Evolutionary conservation across 1,140 invertebrate species (phyloP).

Genomic region (Eubasilissa regina): DNA sequence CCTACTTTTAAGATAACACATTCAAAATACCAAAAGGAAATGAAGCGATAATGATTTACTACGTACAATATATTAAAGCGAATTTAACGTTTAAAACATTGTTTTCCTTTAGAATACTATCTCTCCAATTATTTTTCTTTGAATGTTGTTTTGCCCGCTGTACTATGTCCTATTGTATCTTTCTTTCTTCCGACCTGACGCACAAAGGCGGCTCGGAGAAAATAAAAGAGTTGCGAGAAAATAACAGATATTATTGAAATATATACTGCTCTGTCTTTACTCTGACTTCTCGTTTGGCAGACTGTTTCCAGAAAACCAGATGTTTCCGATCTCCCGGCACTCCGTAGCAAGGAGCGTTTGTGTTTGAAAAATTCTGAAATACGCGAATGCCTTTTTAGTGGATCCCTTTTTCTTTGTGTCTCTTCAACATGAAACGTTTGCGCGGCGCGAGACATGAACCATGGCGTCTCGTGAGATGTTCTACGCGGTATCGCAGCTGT

Average conservation of each 20-base stretch:
- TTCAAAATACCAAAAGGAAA: too few relatives aligned
- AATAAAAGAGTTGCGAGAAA: background rate
- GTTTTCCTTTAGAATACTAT: background rate
- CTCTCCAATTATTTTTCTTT: background rate
- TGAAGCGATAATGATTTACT: too few relatives aligned
- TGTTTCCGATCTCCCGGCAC: background rate
- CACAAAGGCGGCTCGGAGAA: background rate
- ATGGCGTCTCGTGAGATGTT: too few relatives aligned
- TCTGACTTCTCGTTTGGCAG: background rate
- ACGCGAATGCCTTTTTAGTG: too few relatives aligned
- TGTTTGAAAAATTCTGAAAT: too few relatives aligned
- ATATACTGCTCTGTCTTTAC: background rate
- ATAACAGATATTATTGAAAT: background rate
- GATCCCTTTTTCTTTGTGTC: too few relatives aligned
- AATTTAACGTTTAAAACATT: too few relatives aligned
- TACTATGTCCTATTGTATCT: background rate
- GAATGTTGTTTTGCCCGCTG: slow-evolving; percentile 1
- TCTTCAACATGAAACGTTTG: too few relatives aligned
- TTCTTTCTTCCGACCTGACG: background rate
- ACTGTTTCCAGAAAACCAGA: background rate
- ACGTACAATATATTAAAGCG: too few relatives aligned
- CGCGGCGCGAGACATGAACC: too few relatives aligned
- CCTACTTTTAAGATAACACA: too few relatives aligned
- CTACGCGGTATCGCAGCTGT: too few relatives aligned
- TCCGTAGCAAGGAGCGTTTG: background rate